These are phyloP conservation scores for Excalfactoria chinensis DNA, from an alignment of 2,113 vertebrate genomes.

Conservation along the genomic window DNA sequence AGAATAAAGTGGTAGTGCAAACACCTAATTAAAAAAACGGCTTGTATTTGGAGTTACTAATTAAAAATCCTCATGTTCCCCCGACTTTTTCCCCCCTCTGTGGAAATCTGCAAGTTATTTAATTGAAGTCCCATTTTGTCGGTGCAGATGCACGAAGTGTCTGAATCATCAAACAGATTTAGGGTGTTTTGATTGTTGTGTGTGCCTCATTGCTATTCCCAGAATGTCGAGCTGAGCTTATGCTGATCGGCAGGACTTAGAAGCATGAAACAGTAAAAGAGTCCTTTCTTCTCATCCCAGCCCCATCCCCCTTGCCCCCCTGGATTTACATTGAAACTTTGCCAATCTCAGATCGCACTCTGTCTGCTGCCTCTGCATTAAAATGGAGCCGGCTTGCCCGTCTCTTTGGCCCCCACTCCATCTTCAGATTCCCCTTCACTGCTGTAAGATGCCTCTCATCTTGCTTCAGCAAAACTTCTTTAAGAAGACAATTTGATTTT, in stretches of 20 bases:
- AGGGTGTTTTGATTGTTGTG: constrained; percentile 81
- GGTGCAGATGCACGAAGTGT: constrained; percentile 79
- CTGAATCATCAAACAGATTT: constrained; percentile 82
- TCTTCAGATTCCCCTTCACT: constrained; percentile 56
- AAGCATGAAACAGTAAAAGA: constrained; percentile 82
- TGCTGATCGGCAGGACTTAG: constrained; percentile 84
- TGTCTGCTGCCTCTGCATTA: constrained; percentile 82
- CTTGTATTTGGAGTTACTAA: constrained; percentile 78
- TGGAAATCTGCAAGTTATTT: constrained; percentile 80
- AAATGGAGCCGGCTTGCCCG: constrained; percentile 76
- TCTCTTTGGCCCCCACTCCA: constrained; percentile 40
- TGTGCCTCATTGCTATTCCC: constrained; percentile 86
- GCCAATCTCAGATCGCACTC: constrained; percentile 82
- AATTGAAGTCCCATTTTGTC: constrained; percentile 79
- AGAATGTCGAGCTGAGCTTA: constrained; percentile 81
- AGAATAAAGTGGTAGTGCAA: constrained; percentile 74
- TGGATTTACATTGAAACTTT: constrained; percentile 85
- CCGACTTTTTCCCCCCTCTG: constrained; percentile 72
- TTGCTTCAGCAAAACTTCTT: constrained; percentile 57
- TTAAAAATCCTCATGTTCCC: constrained; percentile 80
- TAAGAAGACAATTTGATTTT: constrained; percentile 12
- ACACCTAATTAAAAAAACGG: constrained; percentile 77
- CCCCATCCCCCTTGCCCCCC: constrained; percentile 77
- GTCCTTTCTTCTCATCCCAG: constrained; percentile 83
- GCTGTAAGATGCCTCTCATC: constrained; percentile 44